A percentile compares a stretch with the other conserved stretches of the same genome.
Evolutionary conservation across 1,140 invertebrate species (phyloP).

Genomic region (Aethina tumida): DNA sequence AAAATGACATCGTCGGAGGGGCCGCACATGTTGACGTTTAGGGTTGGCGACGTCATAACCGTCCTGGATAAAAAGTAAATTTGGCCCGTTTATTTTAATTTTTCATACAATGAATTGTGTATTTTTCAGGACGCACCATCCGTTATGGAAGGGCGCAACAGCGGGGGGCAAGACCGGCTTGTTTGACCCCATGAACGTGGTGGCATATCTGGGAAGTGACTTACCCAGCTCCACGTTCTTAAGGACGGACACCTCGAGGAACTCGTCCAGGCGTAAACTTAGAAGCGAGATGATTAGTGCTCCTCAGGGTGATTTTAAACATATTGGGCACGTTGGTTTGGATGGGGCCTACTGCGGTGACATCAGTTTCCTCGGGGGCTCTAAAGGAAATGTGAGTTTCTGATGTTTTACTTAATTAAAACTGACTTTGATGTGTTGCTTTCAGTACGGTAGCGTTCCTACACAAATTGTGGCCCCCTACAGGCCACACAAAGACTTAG

Average conservation of each 20-base stretch:
- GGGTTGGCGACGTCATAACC: conserved; percentile 83
- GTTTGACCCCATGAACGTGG: conserved; percentile 83
- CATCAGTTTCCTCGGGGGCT: conserved; percentile 72
- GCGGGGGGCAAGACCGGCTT: conserved; percentile 77
- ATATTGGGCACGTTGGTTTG: conserved; percentile 90
- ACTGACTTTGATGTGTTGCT: conserved; percentile 7
- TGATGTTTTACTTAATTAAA: conserved; percentile 2
- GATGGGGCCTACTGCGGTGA: conserved; percentile 96
- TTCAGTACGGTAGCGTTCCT: conserved; percentile 64
- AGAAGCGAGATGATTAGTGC: conserved; percentile 91
- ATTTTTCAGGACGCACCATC: conserved; percentile 31
- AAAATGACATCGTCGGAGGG: conserved; percentile 30
- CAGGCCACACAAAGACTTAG: conserved; percentile 71
- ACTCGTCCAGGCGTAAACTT: conserved; percentile 57
- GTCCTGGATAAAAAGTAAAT: conserved; percentile 82
- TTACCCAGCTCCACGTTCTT: conserved; percentile 45
- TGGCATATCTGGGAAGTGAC: conserved; percentile 76
- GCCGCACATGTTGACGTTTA: conserved; percentile 69
- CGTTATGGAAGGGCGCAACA: conserved; percentile 77
- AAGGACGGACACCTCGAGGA: conserved; percentile 44
- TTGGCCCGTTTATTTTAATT: not conserved
- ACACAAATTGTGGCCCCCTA: conserved; percentile 81
- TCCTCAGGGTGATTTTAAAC: conserved; percentile 93
- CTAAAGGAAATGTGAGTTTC: conserved; percentile 43
- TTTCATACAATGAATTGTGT: conserved; percentile 7